Conservation (phyloP, 2,888 invertebrate genomes). For the Sarcophaga rosellei region DNA sequence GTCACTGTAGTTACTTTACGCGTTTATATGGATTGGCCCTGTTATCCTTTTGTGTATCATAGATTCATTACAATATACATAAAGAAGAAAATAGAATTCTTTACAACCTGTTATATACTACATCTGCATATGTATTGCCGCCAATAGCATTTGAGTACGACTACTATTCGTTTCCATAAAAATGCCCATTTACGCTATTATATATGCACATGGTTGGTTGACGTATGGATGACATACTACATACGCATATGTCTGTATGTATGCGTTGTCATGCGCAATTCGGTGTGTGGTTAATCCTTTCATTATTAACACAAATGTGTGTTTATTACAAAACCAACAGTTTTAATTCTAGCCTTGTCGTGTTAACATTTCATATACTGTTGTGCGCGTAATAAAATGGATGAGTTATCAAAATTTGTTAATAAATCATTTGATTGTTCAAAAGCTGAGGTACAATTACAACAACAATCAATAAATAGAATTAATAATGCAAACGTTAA, state of each 20-base stretch:
- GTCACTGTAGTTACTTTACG: too few relatives aligned
- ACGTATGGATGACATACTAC: not conserved
- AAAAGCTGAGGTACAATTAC: slow-evolving; percentile 78
- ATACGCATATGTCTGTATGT: not conserved
- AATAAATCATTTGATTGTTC: slow-evolving; percentile 91
- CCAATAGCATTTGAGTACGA: not conserved
- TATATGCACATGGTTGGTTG: not conserved
- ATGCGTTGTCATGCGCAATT: slow-evolving; percentile 10
- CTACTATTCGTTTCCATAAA: not conserved
- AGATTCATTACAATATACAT: too few relatives aligned
- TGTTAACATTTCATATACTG: not conserved
- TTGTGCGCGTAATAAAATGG: slow-evolving; percentile 83
- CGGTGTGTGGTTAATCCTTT: not conserved
- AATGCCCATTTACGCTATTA: not conserved
- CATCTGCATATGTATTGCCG: not conserved
- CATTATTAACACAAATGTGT: not conserved
- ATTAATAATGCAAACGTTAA: not conserved
- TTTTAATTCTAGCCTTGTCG: slow-evolving; percentile 22
- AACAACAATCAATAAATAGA: slow-evolving; percentile 73
- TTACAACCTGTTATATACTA: not conserved
- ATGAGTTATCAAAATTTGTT: slow-evolving; percentile 95
- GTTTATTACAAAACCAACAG: not conserved
- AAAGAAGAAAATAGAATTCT: too few relatives aligned
- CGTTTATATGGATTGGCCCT: too few relatives aligned
- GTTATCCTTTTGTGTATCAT: too few relatives aligned